A percentile compares a stretch with the other conserved stretches of the same genome.
Evolutionary conservation across 2,888 invertebrate species (phyloP).

Genomic region (Poecilus cupreus): DNA sequence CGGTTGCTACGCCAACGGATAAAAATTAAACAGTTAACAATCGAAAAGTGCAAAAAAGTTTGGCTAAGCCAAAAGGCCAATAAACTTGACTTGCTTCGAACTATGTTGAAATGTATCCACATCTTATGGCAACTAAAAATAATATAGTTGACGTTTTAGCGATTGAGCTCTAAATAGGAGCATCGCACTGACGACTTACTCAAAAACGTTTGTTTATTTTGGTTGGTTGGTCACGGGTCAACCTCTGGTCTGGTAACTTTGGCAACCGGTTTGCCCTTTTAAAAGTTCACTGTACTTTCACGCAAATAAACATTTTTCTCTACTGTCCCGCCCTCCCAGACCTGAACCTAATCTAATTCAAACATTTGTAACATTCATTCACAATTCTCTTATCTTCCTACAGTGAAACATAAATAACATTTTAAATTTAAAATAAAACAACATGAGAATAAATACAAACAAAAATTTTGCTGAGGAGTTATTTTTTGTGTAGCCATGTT

Average conservation of each 20-base stretch:
- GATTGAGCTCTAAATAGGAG: conserved; percentile 10
- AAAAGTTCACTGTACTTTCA: conserved; percentile 37
- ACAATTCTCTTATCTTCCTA: not conserved
- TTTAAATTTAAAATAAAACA: not conserved
- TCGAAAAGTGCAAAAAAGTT: conserved; percentile 37
- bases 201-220: conserved; percentile 44
- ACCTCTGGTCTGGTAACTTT: conserved; percentile 4
- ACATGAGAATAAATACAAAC: not conserved
- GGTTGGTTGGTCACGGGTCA: conserved; percentile 24
- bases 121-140: conserved; percentile 34
- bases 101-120: not conserved
- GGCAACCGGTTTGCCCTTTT: conserved; percentile 35
- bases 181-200: conserved; percentile 42
- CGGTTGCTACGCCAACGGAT: conserved; percentile 35
- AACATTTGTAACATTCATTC: conserved; percentile 22
- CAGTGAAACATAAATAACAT: not conserved
- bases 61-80: conserved; percentile 23
- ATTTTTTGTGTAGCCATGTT: not conserved
- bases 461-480: too few relatives aligned
- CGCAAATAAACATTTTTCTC: conserved; percentile 7
- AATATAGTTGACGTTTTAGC: conserved; percentile 23
- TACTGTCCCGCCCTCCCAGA: conserved; percentile 8
- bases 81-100: conserved; percentile 41
- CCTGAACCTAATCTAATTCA: not conserved
- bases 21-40: conserved; percentile 34